A percentile compares a stretch with the other conserved stretches of the same genome.
Evolutionary conservation across 1,140 invertebrate genomes (phyloP).

Genomic region (Ctenoplectra terminalis): DNA sequence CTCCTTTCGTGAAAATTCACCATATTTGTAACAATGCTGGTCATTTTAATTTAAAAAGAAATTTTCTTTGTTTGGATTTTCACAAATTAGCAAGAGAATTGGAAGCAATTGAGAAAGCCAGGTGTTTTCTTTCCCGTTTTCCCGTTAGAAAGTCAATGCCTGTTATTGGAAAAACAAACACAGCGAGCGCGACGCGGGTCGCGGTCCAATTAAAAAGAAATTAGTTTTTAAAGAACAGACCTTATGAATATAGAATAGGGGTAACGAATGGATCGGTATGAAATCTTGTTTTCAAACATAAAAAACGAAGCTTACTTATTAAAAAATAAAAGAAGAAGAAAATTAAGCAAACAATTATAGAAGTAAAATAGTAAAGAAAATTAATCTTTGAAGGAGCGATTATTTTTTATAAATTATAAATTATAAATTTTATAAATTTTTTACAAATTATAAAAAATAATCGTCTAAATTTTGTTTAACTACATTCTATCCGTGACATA

Average conservation of each 20-base stretch:
- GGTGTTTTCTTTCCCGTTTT: not conserved
- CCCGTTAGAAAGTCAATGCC: not conserved
- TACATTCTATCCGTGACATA: no score
- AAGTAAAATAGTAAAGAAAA: no score
- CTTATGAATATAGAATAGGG: constrained; percentile 23
- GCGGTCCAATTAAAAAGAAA: constrained; percentile 30
- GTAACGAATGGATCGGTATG: not conserved
- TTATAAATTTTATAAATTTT: no score
- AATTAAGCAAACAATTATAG: not conserved
- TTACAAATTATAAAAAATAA: no score
- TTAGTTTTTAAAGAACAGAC: constrained; percentile 18
- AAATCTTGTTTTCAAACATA: not conserved
- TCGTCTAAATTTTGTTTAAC: no score
- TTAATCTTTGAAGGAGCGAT: no score
- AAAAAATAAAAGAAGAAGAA: no score
- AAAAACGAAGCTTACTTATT: not conserved
- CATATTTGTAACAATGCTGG: not conserved
- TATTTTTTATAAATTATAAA: no score
- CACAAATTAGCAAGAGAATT: constrained; percentile 11
- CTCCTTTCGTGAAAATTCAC: not conserved
- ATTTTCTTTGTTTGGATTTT: not conserved
- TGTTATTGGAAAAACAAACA: constrained; percentile 8
- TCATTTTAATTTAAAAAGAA: not conserved
- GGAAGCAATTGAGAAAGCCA: not conserved
- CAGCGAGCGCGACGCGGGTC: not conserved